phyloP scores from a whole-genome alignment of 2,113 vertebrate species.

The Puffinus mauretanicus region DNA sequence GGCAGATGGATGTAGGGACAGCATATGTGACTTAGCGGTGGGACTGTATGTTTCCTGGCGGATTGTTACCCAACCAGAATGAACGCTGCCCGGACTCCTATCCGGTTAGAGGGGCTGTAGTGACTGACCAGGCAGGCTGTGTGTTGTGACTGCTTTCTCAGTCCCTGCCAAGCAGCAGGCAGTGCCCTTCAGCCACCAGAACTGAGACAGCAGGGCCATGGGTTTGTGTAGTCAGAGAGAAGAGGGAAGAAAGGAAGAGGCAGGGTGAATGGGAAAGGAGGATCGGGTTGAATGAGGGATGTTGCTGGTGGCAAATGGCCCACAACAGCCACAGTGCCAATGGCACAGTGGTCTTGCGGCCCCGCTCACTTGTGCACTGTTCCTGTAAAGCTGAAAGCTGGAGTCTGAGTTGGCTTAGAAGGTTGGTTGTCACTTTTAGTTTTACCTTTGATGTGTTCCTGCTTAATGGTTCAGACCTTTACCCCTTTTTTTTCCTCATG shows the following conservation, averaged over 20 bases:
- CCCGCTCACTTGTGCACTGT: neutral
- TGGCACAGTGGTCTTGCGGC: neutral
- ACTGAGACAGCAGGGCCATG: neutral
- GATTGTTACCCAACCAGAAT: neutral
- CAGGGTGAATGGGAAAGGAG: neutral
- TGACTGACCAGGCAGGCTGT: neutral
- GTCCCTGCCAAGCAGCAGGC: neutral
- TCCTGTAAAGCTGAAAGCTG: neutral
- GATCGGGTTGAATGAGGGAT: neutral
- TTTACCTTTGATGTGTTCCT: neutral
- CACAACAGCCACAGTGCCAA: neutral
- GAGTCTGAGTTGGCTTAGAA: neutral
- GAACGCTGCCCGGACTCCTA: neutral
- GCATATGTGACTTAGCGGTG: neutral
- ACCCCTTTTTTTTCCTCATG: neutral
- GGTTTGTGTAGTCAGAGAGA: neutral
- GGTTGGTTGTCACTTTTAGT: neutral
- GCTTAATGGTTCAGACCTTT: neutral
- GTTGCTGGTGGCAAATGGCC: neutral
- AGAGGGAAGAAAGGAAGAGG: neutral
- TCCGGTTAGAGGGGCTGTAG: neutral
- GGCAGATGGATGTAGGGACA: neutral
- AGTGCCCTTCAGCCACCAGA: neutral
- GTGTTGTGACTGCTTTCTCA: neutral
- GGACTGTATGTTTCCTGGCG: neutral